These are phyloP conservation scores for Caenorhabditis sp. DNA, from an alignment of 2,888 invertebrate genomes.

Conservation along the genomic window DNA sequence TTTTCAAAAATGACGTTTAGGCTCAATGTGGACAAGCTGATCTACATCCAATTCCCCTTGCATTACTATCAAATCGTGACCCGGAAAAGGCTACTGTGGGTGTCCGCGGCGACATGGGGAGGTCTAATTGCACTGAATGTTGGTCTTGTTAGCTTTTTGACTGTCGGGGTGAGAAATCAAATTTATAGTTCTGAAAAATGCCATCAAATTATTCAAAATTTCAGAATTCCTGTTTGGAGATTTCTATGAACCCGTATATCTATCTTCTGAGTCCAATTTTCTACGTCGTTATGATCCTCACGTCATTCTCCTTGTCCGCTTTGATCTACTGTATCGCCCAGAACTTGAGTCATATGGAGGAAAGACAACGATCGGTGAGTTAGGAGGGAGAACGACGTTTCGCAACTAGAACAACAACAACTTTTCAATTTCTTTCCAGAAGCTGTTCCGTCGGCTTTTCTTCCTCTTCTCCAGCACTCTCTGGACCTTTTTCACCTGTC, in stretches of 20 bases:
- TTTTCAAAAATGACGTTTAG: constrained; percentile 56
- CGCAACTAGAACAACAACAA: neutral
- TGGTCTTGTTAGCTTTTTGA: constrained; percentile 72
- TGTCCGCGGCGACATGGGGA: constrained; percentile 76
- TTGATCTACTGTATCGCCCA: constrained; percentile 81
- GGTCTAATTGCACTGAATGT: constrained; percentile 69
- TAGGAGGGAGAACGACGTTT: neutral
- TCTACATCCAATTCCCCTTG: constrained; percentile 81
- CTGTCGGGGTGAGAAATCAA: constrained; percentile 64
- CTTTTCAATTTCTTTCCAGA: constrained; percentile 75
- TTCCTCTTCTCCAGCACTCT: constrained; percentile 82
- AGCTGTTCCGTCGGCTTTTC: constrained; percentile 80
- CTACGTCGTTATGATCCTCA: constrained; percentile 79
- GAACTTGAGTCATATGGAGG: constrained; percentile 76
- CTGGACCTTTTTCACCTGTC: constrained; percentile 82
- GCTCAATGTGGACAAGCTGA: constrained; percentile 80
- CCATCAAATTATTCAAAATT: neutral
- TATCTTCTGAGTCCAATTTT: constrained; percentile 71
- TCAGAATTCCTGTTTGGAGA: constrained; percentile 62
- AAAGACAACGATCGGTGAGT: constrained; percentile 74
- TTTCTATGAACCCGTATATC: constrained; percentile 57
- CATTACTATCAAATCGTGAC: constrained; percentile 81
- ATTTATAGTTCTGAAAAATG: too few relatives aligned
- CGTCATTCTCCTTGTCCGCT: constrained; percentile 78
- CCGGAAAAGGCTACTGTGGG: constrained; percentile 69